Base-by-base conservation (phyloP, 2,888 invertebrate genomes). In the Parnassius apollo region DNA sequence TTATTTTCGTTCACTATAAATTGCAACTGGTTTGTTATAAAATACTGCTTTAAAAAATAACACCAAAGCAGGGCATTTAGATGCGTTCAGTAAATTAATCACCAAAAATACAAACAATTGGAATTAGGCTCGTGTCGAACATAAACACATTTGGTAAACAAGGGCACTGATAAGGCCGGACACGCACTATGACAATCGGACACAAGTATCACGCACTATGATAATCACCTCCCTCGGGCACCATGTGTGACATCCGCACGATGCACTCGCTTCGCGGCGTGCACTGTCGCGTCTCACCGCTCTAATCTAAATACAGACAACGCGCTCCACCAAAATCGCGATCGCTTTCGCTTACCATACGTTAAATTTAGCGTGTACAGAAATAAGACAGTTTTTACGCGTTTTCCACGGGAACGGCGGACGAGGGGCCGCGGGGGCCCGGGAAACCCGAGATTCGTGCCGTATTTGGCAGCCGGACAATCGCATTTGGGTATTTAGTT, bases 331-430 rank as follows among this genome's bases (percentile, higher is more conserved):
- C 91, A 91, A 91, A 91, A 88, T 86, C 83, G 85, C 86, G 86
- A 88, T 88, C 83, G 89, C 88, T 91, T 91, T 88, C 88, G 79
- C 85, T 86, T 88, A 86, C 83, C 87, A 86, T 89, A 86, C 89
- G 86, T 91, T 91, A 91, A 89, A 87, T 86, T 90, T 91, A 91
- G 91, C 88, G 86, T 85, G 84, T 83, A 85, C 88, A 82, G 84
- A 91, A 91, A 91, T 91, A 91, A 90, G 89, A 88, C 81, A 78
- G 85, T 87, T 89, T 89, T 90, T 91, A 90, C 88, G 87, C 86
- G 88, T 88, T 90, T 89, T 79, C 77, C 78, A 72, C 81, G 78
- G 78, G 80, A 81, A 82, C 84, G 82, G 84, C 81, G 81, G 75
- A 78, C 76, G 81, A 86, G 80, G 77, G 72, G 81, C 83, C 74